Conservation (phyloP, 2,113 vertebrate species). For the Garra rufa region DNA sequence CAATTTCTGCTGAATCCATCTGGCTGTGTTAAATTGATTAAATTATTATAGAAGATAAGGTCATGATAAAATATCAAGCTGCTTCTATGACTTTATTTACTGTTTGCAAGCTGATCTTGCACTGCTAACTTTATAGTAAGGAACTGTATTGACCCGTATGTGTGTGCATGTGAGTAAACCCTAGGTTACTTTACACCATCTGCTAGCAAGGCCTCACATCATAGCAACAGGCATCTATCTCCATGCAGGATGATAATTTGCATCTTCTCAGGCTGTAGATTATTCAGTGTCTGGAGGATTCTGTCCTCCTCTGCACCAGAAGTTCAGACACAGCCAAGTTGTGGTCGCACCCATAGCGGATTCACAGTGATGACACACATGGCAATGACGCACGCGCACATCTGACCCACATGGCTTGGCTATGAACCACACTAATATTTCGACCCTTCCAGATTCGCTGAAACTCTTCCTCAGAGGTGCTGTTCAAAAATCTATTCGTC, state of each 20-base stretch:
- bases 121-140: slow-evolving; percentile 10
- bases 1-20: neutral
- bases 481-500: neutral
- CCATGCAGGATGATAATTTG: slow-evolving; percentile 71
- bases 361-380: neutral
- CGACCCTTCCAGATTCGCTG: neutral
- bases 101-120: neutral
- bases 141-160: slow-evolving; percentile 10
- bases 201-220: slow-evolving; percentile 67
- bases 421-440: slow-evolving; percentile 1
- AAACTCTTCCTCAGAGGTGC: neutral
- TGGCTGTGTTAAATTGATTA: neutral
- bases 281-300: slow-evolving; percentile 70
- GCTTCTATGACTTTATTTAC: slow-evolving; percentile 30
- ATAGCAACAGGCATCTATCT: slow-evolving; percentile 64
- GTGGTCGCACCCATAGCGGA: slow-evolving; percentile 7
- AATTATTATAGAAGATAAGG: neutral
- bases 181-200: slow-evolving; percentile 64
- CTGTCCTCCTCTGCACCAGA: slow-evolving; percentile 58
- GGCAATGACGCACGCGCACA: neutral
- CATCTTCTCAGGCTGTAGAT: slow-evolving; percentile 70
- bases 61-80: neutral
- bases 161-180: slow-evolving; percentile 5
- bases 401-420: neutral
- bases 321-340: slow-evolving; percentile 59